These are phyloP conservation scores for Larimichthys polyactis DNA, from an alignment of 2,113 vertebrate species.

Conservation along the genomic window DNA sequence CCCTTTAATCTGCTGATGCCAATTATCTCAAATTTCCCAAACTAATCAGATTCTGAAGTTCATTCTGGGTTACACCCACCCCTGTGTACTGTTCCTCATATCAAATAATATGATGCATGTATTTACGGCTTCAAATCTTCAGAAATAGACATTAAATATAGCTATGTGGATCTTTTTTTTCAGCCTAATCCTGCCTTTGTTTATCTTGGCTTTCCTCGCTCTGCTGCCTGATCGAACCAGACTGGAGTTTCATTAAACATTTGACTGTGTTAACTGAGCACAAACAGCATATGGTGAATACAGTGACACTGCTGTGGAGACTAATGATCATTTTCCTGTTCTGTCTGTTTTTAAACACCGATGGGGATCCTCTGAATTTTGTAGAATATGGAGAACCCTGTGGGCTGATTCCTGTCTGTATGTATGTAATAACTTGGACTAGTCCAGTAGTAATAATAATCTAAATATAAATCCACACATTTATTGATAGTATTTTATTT, in stretches of 20 bases:
- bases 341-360: background rate
- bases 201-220: slow-evolving; percentile 29
- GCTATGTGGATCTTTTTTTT: slow-evolving; percentile 16
- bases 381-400: background rate
- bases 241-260: background rate
- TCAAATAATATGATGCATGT: background rate
- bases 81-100: background rate
- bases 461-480: background rate
- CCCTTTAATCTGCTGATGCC: background rate
- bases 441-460: background rate
- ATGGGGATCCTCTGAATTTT: background rate
- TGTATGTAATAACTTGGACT: background rate
- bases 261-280: slow-evolving; percentile 12
- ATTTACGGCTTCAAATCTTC: no score
- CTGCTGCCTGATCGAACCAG: background rate
- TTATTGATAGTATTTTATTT: background rate
- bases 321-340: background rate
- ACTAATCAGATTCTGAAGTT: background rate
- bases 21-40: background rate
- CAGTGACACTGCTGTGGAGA: background rate
- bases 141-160: no score
- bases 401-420: background rate
- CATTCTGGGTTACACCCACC: background rate
- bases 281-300: background rate
- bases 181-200: slow-evolving; percentile 2